Percentiles rank a stretch among this genome's conserved stretches.
These are phyloP conservation scores for Calliopum simillimum DNA, from an alignment of 2,888 invertebrate genomes.

Conservation along the genomic window DNA sequence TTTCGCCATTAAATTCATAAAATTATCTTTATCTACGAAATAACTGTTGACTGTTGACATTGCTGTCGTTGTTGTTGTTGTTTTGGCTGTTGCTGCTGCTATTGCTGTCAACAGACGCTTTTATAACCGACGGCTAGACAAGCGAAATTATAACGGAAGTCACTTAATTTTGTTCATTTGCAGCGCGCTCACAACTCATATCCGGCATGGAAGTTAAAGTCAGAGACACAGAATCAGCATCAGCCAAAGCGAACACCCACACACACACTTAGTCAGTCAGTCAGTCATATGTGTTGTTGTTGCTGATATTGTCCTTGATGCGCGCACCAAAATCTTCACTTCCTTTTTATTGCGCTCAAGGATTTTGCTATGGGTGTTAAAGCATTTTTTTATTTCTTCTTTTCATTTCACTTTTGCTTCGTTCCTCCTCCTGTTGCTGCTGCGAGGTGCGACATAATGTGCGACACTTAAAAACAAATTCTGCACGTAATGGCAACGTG, in stretches of 20 bases:
- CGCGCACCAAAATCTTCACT: slow-evolving; percentile 6
- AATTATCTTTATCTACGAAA: too few species aligned
- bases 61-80: too few species aligned
- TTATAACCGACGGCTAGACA: slow-evolving; percentile 31
- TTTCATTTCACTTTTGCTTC: not conserved
- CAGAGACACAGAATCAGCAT: too few species aligned
- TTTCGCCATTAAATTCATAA: too few species aligned
- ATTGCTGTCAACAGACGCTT: slow-evolving; percentile 29
- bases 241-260: slow-evolving; percentile 25
- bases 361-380: not conserved
- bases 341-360: slow-evolving; percentile 10
- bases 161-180: slow-evolving; percentile 63
- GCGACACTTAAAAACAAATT: slow-evolving; percentile 41
- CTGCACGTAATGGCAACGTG: slow-evolving; percentile 30
- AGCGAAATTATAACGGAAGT: slow-evolving; percentile 62
- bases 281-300: not conserved
- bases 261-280: slow-evolving; percentile 35
- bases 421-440: not conserved
- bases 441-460: slow-evolving; percentile 28
- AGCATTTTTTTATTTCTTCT: slow-evolving; percentile 16
- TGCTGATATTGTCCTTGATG: slow-evolving; percentile 21
- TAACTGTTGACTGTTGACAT: too few species aligned
- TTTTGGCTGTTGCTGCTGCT: too few species aligned
- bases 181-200: slow-evolving; percentile 60
- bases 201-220: slow-evolving; percentile 46